phyloP scores from a whole-genome alignment of 1,140 invertebrate genomes.

The Drosophila repleta region DNA sequence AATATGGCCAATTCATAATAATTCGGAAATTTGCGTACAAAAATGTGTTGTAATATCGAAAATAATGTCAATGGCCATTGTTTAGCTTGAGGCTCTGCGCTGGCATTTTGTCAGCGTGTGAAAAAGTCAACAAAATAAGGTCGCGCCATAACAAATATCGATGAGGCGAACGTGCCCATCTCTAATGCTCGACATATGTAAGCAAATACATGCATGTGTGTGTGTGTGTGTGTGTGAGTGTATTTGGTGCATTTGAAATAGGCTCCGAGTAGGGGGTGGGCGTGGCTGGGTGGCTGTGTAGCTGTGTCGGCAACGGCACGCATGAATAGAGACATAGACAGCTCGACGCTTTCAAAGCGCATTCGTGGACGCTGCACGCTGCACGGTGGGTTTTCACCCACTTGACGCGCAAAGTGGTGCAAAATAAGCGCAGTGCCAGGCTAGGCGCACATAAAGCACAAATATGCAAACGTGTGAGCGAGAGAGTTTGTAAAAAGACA shows the following conservation, averaged over 20 bases:
- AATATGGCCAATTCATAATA: neutral
- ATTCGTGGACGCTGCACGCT: conserved; percentile 19
- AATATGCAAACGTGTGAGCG: conserved; percentile 20
- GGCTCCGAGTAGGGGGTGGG: neutral
- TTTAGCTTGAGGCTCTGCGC: neutral
- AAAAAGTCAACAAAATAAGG: conserved; percentile 23
- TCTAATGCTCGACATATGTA: conserved; percentile 31
- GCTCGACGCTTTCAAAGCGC: conserved; percentile 67
- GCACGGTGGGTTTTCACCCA: conserved; percentile 62
- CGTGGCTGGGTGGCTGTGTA: conserved; percentile 4
- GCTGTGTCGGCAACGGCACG: conserved; percentile 36
- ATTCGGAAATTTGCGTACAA: conserved; percentile 10
- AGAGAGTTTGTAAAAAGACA: conserved; percentile 47
- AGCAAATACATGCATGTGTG: neutral
- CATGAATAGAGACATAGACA: conserved; percentile 66
- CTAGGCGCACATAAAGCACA: conserved; percentile 53
- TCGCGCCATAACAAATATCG: conserved; percentile 41
- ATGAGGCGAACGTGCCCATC: conserved; percentile 45
- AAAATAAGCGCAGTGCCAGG: conserved; percentile 60
- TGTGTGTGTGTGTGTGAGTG: neutral
- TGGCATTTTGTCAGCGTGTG: conserved; percentile 10
- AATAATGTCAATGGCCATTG: conserved; percentile 22
- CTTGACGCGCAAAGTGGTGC: conserved; percentile 78
- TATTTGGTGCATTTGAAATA: conserved; percentile 31
- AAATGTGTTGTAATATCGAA: conserved; percentile 25